Percentiles rank a stretch among this genome's conserved stretches.
Conservation (phyloP, 2,888 invertebrate species). For the Protodeltote pygarga region DNA sequence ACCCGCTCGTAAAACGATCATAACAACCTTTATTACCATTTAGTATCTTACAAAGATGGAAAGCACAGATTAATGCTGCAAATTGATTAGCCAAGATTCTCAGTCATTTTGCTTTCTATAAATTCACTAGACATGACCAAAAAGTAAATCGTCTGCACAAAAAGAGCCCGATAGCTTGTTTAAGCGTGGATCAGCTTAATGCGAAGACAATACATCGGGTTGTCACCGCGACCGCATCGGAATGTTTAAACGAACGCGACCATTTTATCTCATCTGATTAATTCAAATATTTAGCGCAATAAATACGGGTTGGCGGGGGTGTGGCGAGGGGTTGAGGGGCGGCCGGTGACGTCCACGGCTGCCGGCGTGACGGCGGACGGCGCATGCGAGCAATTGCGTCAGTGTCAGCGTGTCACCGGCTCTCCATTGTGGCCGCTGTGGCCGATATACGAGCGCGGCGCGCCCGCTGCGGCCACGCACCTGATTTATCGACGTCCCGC, state of each 20-base stretch:
- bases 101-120: slow-evolving; percentile 43
- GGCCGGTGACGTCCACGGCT: slow-evolving; percentile 61
- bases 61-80: slow-evolving; percentile 47
- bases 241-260: slow-evolving; percentile 82
- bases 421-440: slow-evolving; percentile 76
- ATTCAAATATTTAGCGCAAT: slow-evolving; percentile 87
- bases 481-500: slow-evolving; percentile 84
- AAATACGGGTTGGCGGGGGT: slow-evolving; percentile 70
- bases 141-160: slow-evolving; percentile 54
- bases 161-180: slow-evolving; percentile 73
- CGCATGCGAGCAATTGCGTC: slow-evolving; percentile 82
- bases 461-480: slow-evolving; percentile 67
- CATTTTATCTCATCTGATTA: slow-evolving; percentile 86
- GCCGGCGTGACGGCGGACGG: slow-evolving; percentile 67
- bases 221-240: slow-evolving; percentile 84
- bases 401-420: slow-evolving; percentile 79
- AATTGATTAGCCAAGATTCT: slow-evolving; percentile 52
- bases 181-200: slow-evolving; percentile 67
- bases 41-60: slow-evolving; percentile 53
- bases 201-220: slow-evolving; percentile 84
- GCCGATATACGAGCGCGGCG: slow-evolving; percentile 72
- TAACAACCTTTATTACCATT: slow-evolving; percentile 63
- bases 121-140: slow-evolving; percentile 39
- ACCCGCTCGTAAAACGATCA: slow-evolving; percentile 73
- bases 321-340: slow-evolving; percentile 57